phyloP scores from a whole-genome alignment of 2,797 vertebrate species.

The Anguilla megastoma region DNA sequence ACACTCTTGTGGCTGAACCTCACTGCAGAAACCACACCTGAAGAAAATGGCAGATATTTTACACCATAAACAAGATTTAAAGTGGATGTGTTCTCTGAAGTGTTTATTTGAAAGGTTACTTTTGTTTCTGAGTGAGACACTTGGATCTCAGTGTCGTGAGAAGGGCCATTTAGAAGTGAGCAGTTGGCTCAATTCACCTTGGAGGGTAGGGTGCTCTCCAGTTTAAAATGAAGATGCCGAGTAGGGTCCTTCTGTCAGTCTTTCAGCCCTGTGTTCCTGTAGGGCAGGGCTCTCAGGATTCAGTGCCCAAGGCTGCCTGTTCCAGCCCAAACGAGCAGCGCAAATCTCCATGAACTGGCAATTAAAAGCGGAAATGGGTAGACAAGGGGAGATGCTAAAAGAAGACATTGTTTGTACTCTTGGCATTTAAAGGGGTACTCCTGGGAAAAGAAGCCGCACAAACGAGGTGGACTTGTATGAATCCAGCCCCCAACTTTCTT shows the following conservation, averaged over 20 bases:
- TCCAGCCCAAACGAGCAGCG: background rate
- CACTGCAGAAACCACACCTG: background rate
- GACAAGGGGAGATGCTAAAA: conserved; percentile 11
- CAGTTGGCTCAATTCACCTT: background rate
- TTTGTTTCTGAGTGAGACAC: background rate
- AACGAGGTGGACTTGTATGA: background rate
- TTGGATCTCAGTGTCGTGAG: conserved; percentile 8
- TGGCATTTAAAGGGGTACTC: background rate
- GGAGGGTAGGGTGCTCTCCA: background rate
- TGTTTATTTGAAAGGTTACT: background rate
- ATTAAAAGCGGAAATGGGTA: conserved; percentile 20
- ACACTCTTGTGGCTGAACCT: background rate
- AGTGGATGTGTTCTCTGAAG: background rate
- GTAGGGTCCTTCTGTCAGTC: background rate
- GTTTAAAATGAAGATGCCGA: background rate
- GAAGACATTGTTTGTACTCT: conserved; percentile 1
- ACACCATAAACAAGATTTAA: background rate
- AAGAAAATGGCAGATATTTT: background rate
- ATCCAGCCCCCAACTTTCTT: background rate
- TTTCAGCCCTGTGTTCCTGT: background rate
- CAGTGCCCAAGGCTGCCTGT: background rate
- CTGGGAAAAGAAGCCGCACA: background rate
- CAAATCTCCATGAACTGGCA: conserved; percentile 11
- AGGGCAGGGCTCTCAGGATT: background rate
- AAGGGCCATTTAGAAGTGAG: background rate